Conservation (phyloP, 2,888 invertebrate species). For the Lithophane semibrunnea region DNA sequence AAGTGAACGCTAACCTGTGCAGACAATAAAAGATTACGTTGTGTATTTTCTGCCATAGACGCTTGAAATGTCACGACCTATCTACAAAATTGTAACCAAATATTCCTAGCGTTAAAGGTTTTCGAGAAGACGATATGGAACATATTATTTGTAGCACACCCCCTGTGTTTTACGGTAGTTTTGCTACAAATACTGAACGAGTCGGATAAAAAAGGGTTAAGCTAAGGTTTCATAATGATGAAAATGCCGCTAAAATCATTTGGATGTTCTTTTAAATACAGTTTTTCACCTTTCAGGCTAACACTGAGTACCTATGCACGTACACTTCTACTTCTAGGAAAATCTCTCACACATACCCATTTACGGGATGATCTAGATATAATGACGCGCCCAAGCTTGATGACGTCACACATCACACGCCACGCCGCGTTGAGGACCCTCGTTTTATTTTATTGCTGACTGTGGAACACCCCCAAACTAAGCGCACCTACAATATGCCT, state of each 20-base stretch:
- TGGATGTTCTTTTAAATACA: neutral
- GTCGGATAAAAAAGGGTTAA: neutral
- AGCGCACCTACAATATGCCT: conserved; percentile 56
- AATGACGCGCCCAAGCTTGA: conserved; percentile 69
- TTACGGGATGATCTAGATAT: conserved; percentile 47
- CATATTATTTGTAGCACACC: conserved; percentile 8
- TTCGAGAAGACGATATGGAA: conserved; percentile 9
- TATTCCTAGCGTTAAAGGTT: conserved; percentile 28
- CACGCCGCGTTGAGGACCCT: conserved; percentile 68
- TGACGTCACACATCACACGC: conserved; percentile 75
- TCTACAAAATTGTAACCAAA: conserved; percentile 31
- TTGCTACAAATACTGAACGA: neutral
- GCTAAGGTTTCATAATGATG: neutral
- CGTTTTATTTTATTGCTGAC: conserved; percentile 79
- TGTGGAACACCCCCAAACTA: conserved; percentile 64
- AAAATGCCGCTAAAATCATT: no score
- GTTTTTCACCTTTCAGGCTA: neutral
- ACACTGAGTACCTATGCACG: neutral
- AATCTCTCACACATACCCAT: conserved; percentile 20
- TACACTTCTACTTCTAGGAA: neutral
- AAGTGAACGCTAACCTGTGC: neutral
- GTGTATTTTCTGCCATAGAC: conserved; percentile 8
- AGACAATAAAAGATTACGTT: conserved; percentile 13
- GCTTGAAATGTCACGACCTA: conserved; percentile 15
- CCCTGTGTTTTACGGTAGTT: neutral